A percentile compares a stretch with the other conserved stretches of the same genome.
phyloP scores from a whole-genome alignment of 2,797 vertebrate species.

The Scomberomorus guttatus region DNA sequence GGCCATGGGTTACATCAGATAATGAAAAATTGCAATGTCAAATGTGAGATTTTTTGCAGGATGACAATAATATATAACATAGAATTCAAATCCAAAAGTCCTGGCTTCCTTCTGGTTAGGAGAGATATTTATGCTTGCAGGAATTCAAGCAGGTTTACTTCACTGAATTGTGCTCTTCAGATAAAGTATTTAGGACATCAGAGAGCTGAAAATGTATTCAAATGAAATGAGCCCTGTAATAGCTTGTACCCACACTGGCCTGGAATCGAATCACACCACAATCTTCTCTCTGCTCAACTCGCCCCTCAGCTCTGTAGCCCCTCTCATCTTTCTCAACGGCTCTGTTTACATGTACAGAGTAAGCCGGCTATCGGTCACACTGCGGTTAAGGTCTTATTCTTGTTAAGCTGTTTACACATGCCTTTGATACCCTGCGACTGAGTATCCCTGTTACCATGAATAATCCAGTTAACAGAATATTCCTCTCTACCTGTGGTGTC shows the following conservation, averaged over 20 bases:
- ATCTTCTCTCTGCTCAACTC: conserved; percentile 48
- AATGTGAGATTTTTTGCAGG: neutral
- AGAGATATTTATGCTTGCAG: conserved; percentile 43
- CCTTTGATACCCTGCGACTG: conserved; percentile 63
- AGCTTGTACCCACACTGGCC: conserved; percentile 41
- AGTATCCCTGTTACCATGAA: conserved; percentile 63
- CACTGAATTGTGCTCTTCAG: conserved; percentile 48
- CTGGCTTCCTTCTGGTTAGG: conserved; percentile 24
- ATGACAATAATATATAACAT: conserved; percentile 13
- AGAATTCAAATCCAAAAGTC: conserved; percentile 1
- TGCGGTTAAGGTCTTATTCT: conserved; percentile 69
- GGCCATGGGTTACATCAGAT: neutral
- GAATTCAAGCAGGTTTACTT: conserved; percentile 44
- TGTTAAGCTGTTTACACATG: conserved; percentile 78
- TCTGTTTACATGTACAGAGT: conserved; percentile 65
- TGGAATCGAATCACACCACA: conserved; percentile 49
- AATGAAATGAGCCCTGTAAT: conserved; percentile 65
- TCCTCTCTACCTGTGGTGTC: conserved; percentile 71
- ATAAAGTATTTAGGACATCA: conserved; percentile 75
- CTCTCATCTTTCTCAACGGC: conserved; percentile 57
- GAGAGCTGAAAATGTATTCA: conserved; percentile 60
- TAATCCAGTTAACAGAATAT: conserved; percentile 76
- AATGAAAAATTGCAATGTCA: neutral
- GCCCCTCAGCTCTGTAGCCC: conserved; percentile 54
- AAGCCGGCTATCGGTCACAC: conserved; percentile 72